Evolutionary conservation across 2,888 invertebrate genomes (phyloP).

Genomic region (Chelonus formosanus): DNA sequence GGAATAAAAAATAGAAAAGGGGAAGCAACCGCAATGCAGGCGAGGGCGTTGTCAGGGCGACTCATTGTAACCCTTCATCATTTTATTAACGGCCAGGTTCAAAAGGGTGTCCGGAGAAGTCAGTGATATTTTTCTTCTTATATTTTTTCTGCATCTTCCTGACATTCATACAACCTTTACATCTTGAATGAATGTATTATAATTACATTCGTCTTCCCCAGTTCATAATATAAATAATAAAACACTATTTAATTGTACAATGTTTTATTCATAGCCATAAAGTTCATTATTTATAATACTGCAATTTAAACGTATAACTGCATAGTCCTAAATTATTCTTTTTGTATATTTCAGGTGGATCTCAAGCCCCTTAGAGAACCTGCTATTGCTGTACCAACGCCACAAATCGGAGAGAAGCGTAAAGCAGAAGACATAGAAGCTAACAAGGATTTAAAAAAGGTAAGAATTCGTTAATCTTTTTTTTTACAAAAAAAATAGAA

Average conservation of each 20-base stretch:
- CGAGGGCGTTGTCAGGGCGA: constrained; percentile 64
- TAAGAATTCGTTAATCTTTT: constrained; percentile 59
- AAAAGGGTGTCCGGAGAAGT: too few relatives aligned
- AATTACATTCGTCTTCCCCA: too few relatives aligned
- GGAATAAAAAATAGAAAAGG: constrained; percentile 41
- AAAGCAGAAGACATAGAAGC: constrained; percentile 85
- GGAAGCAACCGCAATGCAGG: constrained; percentile 60
- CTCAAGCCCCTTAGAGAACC: constrained; percentile 61
- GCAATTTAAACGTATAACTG: neutral
- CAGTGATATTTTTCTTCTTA: too few relatives aligned
- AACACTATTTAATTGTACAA: neutral
- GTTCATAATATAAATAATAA: neutral
- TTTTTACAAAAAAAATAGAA: neutral
- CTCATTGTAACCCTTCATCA: constrained; percentile 54
- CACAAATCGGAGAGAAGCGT: constrained; percentile 75
- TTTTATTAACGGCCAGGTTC: too few relatives aligned
- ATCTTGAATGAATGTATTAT: too few relatives aligned
- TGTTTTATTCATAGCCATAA: too few relatives aligned
- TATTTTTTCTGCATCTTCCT: too few relatives aligned
- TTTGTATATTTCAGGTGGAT: constrained; percentile 57
- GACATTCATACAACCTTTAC: too few relatives aligned
- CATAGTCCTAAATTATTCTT: neutral
- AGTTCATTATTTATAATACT: too few relatives aligned
- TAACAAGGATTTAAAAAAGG: constrained; percentile 88
- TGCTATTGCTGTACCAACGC: constrained; percentile 57